These are phyloP conservation scores for Taenaris catops DNA, from an alignment of 2,888 invertebrate genomes.

Conservation along the genomic window DNA sequence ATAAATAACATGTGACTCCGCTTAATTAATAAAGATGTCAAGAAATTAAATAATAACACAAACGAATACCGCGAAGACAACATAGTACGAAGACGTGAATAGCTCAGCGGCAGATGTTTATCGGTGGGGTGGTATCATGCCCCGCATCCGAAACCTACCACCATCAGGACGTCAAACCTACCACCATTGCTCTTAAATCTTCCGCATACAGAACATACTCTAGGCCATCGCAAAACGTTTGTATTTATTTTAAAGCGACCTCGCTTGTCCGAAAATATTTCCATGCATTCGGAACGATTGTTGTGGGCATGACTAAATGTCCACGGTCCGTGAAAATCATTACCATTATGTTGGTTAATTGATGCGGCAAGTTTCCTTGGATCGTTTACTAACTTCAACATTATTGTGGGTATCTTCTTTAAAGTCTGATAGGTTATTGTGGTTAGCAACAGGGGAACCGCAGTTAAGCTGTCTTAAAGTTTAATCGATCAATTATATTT, in stretches of 20 bases:
- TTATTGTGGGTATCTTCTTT: constrained; percentile 28
- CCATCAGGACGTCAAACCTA: no score
- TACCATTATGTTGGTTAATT: constrained; percentile 48
- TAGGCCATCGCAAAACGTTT: neutral
- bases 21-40: neutral
- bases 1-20: no score
- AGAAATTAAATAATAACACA: neutral
- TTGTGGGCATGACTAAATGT: constrained; percentile 39
- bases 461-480: no score
- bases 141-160: no score
- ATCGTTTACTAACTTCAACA: constrained; percentile 32
- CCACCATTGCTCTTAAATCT: no score
- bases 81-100: no score
- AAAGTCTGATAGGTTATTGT: constrained; percentile 27
- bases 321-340: constrained; percentile 61
- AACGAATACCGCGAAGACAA: no score
- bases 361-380: constrained; percentile 52
- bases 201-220: no score
- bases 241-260: constrained; percentile 31
- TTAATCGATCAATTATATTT: no score
- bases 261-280: constrained; percentile 48
- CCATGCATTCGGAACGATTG: constrained; percentile 30
- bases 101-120: no score
- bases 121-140: no score
- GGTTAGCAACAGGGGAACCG: no score